A percentile compares a stretch with the other conserved stretches of the same genome.
These are phyloP conservation scores for Pantherophis vulpinus DNA, from an alignment of 2,797 vertebrate genomes.

Conservation along the genomic window DNA sequence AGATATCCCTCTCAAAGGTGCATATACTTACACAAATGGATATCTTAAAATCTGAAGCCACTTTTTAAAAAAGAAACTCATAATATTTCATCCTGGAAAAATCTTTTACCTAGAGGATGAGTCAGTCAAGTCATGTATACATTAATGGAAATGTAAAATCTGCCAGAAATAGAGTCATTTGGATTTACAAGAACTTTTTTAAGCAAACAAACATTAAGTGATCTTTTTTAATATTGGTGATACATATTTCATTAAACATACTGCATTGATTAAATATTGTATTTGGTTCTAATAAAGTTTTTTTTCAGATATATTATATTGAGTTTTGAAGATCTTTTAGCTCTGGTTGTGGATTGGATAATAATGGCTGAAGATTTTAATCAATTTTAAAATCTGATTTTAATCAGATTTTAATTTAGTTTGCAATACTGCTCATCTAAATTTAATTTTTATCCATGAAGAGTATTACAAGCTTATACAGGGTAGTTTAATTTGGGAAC, in stretches of 20 bases:
- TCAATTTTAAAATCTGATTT: background rate
- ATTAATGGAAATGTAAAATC: background rate
- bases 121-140: background rate
- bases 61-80: background rate
- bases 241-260: background rate
- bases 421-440: background rate
- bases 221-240: background rate
- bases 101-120: background rate
- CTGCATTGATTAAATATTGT: background rate
- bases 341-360: background rate
- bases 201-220: background rate
- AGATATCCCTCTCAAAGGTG: background rate
- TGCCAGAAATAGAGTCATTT: background rate
- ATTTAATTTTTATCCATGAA: background rate
- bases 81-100: background rate
- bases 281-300: background rate
- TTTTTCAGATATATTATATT: background rate
- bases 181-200: background rate
- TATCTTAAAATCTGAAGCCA: background rate
- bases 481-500: background rate
- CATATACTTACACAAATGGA: background rate
- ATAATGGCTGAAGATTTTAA: background rate
- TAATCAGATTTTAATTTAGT: background rate
- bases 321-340: background rate
- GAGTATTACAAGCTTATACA: background rate